Evolutionary conservation across 2,888 invertebrate species (phyloP).

Genomic region (Cephus spinipes): DNA sequence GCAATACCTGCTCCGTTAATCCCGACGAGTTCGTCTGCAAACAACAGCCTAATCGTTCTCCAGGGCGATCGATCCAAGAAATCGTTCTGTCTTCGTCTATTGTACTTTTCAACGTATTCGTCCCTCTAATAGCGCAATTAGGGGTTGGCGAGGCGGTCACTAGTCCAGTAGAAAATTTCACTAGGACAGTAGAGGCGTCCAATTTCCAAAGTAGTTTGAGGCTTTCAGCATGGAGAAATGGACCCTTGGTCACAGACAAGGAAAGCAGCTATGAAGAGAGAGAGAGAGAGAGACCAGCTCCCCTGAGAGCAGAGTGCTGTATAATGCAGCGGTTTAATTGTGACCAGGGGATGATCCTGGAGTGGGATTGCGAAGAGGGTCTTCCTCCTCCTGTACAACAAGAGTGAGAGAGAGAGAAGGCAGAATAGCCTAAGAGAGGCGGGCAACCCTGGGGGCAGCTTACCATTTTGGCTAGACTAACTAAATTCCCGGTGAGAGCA

Average conservation of each 20-base stretch:
- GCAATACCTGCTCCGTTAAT: conserved; percentile 51
- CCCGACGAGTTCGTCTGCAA: conserved; percentile 28
- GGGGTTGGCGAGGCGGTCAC: background rate
- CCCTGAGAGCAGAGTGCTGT: conserved; percentile 18
- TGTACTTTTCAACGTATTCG: background rate
- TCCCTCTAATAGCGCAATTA: background rate
- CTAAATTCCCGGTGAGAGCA: conserved; percentile 19
- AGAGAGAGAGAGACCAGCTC: background rate
- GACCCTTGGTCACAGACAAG: background rate
- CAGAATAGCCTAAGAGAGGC: conserved; percentile 40
- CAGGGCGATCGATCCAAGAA: background rate
- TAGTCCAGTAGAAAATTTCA: background rate
- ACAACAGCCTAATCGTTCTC: conserved; percentile 46
- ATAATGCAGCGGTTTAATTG: conserved; percentile 47
- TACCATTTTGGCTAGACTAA: conserved; percentile 31
- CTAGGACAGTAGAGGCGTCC: background rate
- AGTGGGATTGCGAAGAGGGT: background rate
- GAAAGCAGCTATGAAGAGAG: background rate
- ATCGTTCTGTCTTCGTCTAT: background rate
- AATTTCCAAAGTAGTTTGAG: background rate
- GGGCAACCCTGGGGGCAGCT: conserved; percentile 41
- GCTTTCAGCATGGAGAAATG: background rate
- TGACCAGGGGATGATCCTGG: conserved; percentile 20
- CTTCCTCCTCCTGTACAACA: background rate
- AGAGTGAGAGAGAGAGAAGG: conserved; percentile 8